phyloP scores from a whole-genome alignment of 2,797 vertebrate genomes.

The Neosilurus hyrtlii region DNA sequence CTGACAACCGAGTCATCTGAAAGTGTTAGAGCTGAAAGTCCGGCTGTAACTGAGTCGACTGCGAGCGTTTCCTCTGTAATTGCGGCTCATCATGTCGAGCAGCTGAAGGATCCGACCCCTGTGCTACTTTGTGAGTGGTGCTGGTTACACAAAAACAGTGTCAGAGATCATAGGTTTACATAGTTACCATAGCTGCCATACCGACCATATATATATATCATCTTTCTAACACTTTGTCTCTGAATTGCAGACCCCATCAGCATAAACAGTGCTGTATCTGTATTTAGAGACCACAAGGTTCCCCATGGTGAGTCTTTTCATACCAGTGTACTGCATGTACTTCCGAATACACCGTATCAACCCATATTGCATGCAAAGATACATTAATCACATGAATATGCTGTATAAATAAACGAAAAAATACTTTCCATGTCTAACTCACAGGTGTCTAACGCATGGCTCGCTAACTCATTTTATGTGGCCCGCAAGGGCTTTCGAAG shows the following conservation, averaged over 20 bases:
- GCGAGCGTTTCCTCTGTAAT: conserved; percentile 37
- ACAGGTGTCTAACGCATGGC: too few relatives aligned
- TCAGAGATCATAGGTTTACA: not conserved
- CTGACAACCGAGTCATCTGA: conserved; percentile 41
- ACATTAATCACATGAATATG: not conserved
- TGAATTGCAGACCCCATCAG: conserved; percentile 49
- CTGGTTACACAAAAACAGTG: not conserved
- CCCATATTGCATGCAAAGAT: not conserved
- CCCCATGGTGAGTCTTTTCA: conserved; percentile 36
- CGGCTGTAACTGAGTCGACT: conserved; percentile 38
- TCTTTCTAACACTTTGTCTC: not conserved
- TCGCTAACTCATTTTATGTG: too few relatives aligned
- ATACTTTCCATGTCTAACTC: too few relatives aligned
- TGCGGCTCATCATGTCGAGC: conserved; percentile 41
- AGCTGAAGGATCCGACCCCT: conserved; percentile 37
- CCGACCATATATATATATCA: not conserved
- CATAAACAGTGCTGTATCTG: conserved; percentile 44
- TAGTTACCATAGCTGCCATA: not conserved
- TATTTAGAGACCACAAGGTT: conserved; percentile 46
- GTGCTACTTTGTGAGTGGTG: conserved; percentile 52
- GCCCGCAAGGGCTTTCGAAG: too few relatives aligned
- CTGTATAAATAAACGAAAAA: not conserved
- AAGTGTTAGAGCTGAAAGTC: conserved; percentile 19
- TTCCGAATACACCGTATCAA: not conserved
- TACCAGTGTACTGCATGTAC: not conserved